phyloP scores from a whole-genome alignment of 53 echinoderm and acorn worm species.

The Henricia sp. region DNA sequence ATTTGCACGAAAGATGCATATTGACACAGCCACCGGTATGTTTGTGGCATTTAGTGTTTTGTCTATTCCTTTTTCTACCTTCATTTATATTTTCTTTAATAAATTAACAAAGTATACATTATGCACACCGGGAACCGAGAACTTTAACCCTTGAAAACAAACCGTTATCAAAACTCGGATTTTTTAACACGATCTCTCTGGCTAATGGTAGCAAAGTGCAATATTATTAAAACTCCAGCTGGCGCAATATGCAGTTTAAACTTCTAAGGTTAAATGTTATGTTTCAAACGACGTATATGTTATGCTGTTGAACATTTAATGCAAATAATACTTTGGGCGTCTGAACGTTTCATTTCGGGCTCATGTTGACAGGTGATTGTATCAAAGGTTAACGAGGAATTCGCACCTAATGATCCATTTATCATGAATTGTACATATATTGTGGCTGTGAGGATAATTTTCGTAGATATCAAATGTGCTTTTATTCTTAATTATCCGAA shows the following conservation, averaged over 20 bases:
- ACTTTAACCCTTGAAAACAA: slow-evolving; percentile 7
- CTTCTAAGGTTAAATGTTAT: no score
- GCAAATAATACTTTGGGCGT: background rate
- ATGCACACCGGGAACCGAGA: background rate
- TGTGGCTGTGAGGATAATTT: no score
- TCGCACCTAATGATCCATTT: background rate
- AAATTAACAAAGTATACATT: no score
- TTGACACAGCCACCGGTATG: no score
- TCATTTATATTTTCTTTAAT: no score
- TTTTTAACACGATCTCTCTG: background rate
- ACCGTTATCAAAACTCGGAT: background rate
- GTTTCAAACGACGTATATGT: no score
- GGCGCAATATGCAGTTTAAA: background rate
- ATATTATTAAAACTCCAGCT: background rate
- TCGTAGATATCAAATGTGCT: no score
- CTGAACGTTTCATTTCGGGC: background rate
- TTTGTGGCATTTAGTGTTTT: no score
- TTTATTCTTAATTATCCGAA: no score
- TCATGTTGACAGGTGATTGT: background rate
- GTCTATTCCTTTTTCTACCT: no score
- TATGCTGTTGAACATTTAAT: no score
- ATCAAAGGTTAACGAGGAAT: background rate
- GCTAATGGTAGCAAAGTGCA: slow-evolving; percentile 16
- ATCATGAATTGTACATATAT: background rate
- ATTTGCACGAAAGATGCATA: no score